These are phyloP conservation scores for Atractosteus spatula DNA, from an alignment of 2,113 vertebrate genomes.

Conservation along the genomic window DNA sequence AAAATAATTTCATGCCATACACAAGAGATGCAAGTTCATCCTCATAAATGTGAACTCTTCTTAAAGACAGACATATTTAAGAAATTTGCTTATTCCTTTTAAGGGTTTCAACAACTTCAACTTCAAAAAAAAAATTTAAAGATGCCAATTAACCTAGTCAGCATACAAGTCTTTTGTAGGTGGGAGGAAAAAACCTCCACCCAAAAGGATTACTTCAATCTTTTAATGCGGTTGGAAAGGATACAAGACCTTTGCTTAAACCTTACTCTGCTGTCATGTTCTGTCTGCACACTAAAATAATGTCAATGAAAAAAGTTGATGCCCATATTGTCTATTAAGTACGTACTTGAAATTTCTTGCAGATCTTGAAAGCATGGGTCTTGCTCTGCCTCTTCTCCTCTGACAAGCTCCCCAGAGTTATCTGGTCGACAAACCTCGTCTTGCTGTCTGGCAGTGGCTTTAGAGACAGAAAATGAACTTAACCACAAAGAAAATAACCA, in stretches of 20 bases:
- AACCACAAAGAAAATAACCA: not conserved
- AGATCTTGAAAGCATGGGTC: constrained; percentile 89
- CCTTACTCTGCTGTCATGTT: not conserved
- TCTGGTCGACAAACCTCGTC: constrained; percentile 71
- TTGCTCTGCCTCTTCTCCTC: constrained; percentile 55
- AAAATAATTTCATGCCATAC: too few relatives aligned
- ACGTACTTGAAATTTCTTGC: constrained; percentile 84
- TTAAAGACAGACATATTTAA: not conserved
- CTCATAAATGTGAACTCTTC: not conserved
- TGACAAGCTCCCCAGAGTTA: constrained; percentile 69
- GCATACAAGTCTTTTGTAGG: too few relatives aligned
- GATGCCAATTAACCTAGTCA: too few relatives aligned
- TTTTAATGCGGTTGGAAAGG: not conserved
- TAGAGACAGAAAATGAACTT: not conserved
- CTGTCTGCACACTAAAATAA: not conserved
- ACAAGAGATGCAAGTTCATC: not conserved
- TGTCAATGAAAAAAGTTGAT: not conserved
- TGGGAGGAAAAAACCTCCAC: too few relatives aligned
- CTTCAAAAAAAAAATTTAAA: not conserved
- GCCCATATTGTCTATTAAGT: too few relatives aligned
- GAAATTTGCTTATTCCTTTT: not conserved
- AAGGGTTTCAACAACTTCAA: not conserved
- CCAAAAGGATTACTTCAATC: not conserved
- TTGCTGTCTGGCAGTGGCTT: constrained; percentile 80
- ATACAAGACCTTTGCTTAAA: not conserved